phyloP scores from a whole-genome alignment of 2,113 vertebrate genomes.

The Albula goreensis region DNA sequence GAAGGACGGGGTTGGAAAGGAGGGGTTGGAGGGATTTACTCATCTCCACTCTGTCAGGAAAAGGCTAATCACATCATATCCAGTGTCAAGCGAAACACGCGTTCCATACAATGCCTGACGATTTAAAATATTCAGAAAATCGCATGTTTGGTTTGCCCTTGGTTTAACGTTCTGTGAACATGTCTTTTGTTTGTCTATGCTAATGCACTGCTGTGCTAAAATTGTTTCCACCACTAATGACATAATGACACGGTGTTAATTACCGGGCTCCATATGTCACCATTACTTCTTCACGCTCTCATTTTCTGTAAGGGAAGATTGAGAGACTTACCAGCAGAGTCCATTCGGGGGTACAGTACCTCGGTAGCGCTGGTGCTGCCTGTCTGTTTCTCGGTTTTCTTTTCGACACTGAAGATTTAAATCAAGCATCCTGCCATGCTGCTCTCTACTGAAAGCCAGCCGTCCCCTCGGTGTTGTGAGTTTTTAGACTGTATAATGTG shows the following conservation, averaged over 20 bases:
- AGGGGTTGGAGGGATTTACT: no score
- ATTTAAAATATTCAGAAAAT: neutral
- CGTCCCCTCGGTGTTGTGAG: no score
- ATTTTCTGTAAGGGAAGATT: neutral
- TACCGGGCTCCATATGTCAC: neutral
- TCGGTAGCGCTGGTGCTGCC: neutral
- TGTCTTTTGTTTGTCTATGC: neutral
- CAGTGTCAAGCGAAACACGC: no score
- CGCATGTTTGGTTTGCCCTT: neutral
- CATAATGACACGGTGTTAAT: no score
- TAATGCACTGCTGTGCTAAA: neutral
- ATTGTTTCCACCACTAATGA: neutral
- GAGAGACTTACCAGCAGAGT: neutral
- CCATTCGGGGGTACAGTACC: neutral
- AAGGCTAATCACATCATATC: no score
- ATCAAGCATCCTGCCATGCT: neutral
- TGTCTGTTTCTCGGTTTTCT: neutral
- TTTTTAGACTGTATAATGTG: neutral
- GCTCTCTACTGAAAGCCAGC: no score
- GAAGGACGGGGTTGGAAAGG: no score
- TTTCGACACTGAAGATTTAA: neutral
- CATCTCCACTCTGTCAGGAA: no score
- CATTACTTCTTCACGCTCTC: neutral
- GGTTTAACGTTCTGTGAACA: neutral
- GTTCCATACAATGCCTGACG: no score